phyloP scores from a whole-genome alignment of 2,113 vertebrate genomes.

The Sakesphorus luctuosus region DNA sequence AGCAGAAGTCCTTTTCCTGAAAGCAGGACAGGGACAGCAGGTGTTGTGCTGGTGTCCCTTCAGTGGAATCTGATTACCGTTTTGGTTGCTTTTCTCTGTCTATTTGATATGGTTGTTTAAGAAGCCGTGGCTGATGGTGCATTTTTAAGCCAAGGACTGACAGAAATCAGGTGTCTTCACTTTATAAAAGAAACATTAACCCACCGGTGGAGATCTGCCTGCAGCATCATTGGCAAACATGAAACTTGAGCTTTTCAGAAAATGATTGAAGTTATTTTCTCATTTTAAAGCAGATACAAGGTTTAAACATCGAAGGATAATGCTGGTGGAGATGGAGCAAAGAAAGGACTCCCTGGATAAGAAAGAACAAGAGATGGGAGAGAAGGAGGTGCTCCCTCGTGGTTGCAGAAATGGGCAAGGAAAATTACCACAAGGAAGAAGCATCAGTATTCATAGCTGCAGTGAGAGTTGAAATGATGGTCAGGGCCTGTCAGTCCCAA shows the following conservation, averaged over 20 bases:
- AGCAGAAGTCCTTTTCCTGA: constrained; percentile 50
- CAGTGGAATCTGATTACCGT: constrained; percentile 66
- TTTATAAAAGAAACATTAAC: constrained; percentile 76
- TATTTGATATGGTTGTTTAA: constrained; percentile 67
- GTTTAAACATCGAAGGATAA: constrained; percentile 17
- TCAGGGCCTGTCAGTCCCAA: constrained; percentile 31
- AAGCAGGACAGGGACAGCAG: constrained; percentile 47
- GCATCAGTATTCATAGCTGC: constrained; percentile 58
- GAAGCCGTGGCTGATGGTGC: constrained; percentile 63
- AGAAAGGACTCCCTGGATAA: neutral
- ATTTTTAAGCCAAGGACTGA: constrained; percentile 61
- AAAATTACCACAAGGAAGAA: constrained; percentile 32
- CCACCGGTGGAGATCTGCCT: constrained; percentile 54
- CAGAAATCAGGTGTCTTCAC: constrained; percentile 77
- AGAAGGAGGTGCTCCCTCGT: neutral
- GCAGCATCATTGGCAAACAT: constrained; percentile 56
- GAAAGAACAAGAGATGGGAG: neutral
- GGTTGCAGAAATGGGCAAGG: neutral
- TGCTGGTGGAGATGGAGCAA: neutral
- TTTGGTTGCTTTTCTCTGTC: constrained; percentile 67
- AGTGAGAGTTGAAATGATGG: constrained; percentile 50
- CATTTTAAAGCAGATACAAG: constrained; percentile 32
- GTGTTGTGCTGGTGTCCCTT: constrained; percentile 44
- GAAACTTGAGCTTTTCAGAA: constrained; percentile 52
- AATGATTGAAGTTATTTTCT: constrained; percentile 4